These are phyloP conservation scores for Serinus canaria DNA, from an alignment of 2,113 vertebrate genomes.

Conservation along the genomic window DNA sequence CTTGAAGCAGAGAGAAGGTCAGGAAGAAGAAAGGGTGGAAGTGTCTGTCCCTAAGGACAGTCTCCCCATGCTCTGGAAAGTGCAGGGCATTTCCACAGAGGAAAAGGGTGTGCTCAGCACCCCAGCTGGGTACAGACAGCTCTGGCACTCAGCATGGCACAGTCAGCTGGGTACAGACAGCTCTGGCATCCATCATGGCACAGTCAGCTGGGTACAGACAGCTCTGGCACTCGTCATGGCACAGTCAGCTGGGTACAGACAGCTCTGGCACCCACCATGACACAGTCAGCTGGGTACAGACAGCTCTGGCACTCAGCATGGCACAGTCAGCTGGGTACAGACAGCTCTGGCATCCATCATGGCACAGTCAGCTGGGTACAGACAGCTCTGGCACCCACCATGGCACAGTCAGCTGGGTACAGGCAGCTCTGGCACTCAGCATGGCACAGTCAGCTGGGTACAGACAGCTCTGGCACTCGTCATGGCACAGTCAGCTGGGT, in stretches of 20 bases:
- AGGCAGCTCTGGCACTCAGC: too few species aligned
- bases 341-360: fast-evolving
- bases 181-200: neutral
- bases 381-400: too few species aligned
- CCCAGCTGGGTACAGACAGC: neutral
- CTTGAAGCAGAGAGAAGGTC: neutral
- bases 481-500: neutral
- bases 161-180: too few species aligned
- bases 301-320: too few species aligned
- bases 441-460: neutral
- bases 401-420: neutral
- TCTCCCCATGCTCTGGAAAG: fast-evolving
- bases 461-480: too few species aligned
- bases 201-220: too few species aligned
- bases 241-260: too few species aligned
- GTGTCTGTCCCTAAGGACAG: neutral
- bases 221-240: neutral
- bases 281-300: neutral
- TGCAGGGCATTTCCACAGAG: fast-evolving
- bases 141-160: neutral
- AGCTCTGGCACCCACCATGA: too few species aligned
- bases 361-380: neutral
- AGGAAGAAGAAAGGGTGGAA: neutral
- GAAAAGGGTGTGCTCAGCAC: neutral
- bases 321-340: too few species aligned